These are phyloP conservation scores for Chaenogobius annularis DNA, from an alignment of 2,113 vertebrate genomes.

Conservation along the genomic window DNA sequence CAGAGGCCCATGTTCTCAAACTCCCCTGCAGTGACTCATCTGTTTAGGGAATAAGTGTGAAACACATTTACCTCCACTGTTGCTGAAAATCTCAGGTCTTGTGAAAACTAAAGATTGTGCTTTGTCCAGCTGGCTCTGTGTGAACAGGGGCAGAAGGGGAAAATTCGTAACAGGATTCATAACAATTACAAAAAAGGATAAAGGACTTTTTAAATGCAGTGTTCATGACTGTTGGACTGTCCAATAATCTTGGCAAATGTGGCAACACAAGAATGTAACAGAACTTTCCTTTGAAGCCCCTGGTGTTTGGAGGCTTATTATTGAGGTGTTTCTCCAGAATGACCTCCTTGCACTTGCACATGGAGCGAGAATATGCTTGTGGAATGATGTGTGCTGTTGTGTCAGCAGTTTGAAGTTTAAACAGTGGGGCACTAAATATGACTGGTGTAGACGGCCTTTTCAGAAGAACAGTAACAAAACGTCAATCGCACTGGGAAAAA, in stretches of 20 bases:
- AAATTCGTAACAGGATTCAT: constrained; percentile 8
- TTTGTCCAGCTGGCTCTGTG: constrained; percentile 43
- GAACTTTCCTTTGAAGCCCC: background rate
- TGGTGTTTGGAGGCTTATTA: background rate
- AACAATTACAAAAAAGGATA: background rate
- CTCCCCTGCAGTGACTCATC: constrained; percentile 44
- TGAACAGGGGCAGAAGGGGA: constrained; percentile 25
- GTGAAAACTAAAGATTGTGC: constrained; percentile 23
- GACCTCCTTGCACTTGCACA: background rate
- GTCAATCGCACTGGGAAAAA: background rate
- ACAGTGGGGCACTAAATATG: too few species aligned
- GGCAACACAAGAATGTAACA: too few species aligned
- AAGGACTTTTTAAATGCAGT: too few species aligned
- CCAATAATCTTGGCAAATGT: background rate
- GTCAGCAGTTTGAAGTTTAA: background rate
- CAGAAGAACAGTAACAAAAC: background rate
- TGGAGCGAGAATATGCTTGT: background rate
- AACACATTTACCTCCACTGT: constrained; percentile 17
- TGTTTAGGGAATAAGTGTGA: constrained; percentile 40
- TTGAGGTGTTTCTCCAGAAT: background rate
- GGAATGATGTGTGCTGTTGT: background rate
- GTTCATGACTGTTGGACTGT: too few species aligned
- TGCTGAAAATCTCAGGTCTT: constrained; percentile 18
- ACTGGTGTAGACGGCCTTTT: background rate
- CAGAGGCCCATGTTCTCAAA: constrained; percentile 16